These are phyloP conservation scores for Leuctra nigra DNA, from an alignment of 2,888 invertebrate genomes.

Conservation along the genomic window DNA sequence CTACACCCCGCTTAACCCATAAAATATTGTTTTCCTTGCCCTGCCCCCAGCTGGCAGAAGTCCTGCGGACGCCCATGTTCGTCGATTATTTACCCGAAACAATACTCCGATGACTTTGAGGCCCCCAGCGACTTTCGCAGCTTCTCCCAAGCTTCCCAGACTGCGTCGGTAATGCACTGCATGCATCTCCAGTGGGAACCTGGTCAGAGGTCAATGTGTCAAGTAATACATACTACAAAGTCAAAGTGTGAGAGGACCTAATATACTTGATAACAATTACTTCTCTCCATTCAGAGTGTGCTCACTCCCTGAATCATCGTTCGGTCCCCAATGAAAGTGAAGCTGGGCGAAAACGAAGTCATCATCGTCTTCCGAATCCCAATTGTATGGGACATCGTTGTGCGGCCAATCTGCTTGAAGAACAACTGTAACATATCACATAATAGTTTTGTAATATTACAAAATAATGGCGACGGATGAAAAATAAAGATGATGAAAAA, in stretches of 20 bases:
- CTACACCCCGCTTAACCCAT: too few relatives aligned
- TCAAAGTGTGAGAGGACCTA: background rate
- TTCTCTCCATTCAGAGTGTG: constrained; percentile 23
- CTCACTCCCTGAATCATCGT: constrained; percentile 26
- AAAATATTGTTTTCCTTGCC: too few relatives aligned
- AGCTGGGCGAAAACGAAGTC: constrained; percentile 47
- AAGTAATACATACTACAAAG: background rate
- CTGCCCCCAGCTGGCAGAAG: too few relatives aligned
- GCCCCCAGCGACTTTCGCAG: constrained; percentile 19
- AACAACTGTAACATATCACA: constrained; percentile 14
- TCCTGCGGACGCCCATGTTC: too few relatives aligned
- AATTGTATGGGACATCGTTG: constrained; percentile 20
- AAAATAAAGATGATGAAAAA: too few relatives aligned
- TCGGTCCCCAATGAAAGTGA: constrained; percentile 32
- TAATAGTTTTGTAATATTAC: too few relatives aligned
- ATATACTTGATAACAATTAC: background rate
- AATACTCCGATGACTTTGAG: constrained; percentile 27
- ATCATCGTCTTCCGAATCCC: constrained; percentile 15
- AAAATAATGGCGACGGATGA: too few relatives aligned
- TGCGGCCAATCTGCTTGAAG: constrained; percentile 18
- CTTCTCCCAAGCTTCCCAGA: constrained; percentile 20
- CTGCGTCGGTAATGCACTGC: constrained; percentile 26
- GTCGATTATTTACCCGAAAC: constrained; percentile 22
- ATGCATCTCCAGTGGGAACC: constrained; percentile 29
- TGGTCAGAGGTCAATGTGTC: constrained; percentile 4